These are phyloP conservation scores for Melospiza georgiana DNA, from an alignment of 2,113 vertebrate genomes.

Conservation along the genomic window DNA sequence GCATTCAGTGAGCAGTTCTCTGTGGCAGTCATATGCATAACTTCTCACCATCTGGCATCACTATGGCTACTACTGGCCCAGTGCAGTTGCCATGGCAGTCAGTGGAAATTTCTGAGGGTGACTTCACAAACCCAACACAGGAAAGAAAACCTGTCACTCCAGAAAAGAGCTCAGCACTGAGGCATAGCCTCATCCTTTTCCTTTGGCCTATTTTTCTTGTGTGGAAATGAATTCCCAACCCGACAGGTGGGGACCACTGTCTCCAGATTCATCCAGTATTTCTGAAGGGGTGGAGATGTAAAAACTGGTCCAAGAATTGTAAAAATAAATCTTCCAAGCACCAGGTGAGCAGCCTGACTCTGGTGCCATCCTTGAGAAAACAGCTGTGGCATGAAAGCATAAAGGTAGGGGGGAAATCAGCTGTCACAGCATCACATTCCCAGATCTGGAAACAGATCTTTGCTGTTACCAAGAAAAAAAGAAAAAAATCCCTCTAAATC, in stretches of 20 bases:
- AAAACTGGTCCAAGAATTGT: not conserved
- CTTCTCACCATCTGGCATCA: slow-evolving; percentile 40
- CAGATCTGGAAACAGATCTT: not conserved
- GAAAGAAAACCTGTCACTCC: not conserved
- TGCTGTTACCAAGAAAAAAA: not conserved
- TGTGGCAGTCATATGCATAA: not conserved
- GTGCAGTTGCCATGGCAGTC: slow-evolving; percentile 35
- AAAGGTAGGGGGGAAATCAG: not conserved
- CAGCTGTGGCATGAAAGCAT: not conserved
- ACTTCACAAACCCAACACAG: not conserved
- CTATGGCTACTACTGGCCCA: slow-evolving; percentile 19
- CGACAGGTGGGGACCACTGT: not conserved
- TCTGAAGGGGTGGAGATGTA: not conserved
- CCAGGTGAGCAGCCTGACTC: not conserved
- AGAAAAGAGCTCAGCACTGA: not conserved
- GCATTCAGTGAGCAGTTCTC: slow-evolving; percentile 13
- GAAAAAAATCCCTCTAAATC: not conserved
- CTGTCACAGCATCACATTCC: not conserved
- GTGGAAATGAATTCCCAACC: not conserved
- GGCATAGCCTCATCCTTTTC: not conserved
- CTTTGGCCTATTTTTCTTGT: not conserved
- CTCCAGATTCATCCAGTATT: not conserved
- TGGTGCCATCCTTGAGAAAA: not conserved
- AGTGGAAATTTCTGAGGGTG: not conserved
- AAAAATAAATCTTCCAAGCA: not conserved